These are phyloP conservation scores for Hydractinia symbiolongicarpus DNA, from an alignment of 30 jellyfish, hydroid and myxozoan species.

Conservation along the genomic window DNA sequence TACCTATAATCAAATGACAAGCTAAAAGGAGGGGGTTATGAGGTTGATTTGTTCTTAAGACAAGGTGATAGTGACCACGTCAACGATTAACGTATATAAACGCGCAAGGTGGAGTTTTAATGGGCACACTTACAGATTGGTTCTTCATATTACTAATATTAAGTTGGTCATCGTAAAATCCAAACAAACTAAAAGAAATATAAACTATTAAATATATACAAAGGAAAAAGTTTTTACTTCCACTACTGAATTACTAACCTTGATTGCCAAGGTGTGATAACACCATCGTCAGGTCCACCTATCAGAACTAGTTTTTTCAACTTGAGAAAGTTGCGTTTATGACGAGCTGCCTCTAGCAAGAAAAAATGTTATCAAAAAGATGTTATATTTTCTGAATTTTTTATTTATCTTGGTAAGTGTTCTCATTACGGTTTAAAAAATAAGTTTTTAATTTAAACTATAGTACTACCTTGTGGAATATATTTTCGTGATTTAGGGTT, in stretches of 20 bases:
- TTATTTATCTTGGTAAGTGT: neutral
- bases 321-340: conserved; percentile 54
- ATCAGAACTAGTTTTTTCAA: conserved; percentile 50
- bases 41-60: too few species aligned
- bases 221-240: neutral
- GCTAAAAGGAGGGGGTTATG: too few species aligned
- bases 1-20: too few species aligned
- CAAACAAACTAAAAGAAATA: conserved; percentile 22
- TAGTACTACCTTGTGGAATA: neutral
- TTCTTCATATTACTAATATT: conserved; percentile 13
- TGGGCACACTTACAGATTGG: neutral
- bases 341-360: conserved; percentile 33
- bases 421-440: neutral
- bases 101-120: too few species aligned
- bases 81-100: too few species aligned
- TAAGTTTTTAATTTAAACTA: neutral
- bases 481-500: conserved; percentile 61
- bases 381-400: too few species aligned
- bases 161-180: neutral
- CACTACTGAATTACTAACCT: conserved; percentile 34
- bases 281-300: conserved; percentile 98
- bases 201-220: neutral
- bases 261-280: conserved; percentile 96
- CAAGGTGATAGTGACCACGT: too few species aligned
- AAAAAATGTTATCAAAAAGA: neutral